A percentile compares a stretch with the other conserved stretches of the same genome.
Conservation (phyloP, 1,140 invertebrate species). For the Aphaenogaster rudis region DNA sequence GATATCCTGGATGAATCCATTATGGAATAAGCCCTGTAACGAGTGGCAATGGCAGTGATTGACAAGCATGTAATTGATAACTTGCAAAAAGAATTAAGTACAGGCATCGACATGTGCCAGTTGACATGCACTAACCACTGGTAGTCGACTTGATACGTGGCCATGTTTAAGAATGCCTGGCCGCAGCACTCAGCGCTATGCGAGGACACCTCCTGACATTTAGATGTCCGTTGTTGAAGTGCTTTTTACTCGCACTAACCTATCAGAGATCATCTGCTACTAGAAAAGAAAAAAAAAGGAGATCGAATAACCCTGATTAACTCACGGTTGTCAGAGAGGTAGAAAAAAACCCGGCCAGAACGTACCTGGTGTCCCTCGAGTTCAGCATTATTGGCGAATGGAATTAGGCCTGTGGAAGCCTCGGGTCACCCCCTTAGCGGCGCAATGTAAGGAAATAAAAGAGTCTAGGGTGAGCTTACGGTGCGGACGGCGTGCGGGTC, state of each 20-base stretch:
- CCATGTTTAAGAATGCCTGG: slow-evolving; percentile 85
- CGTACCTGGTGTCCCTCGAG: slow-evolving; percentile 78
- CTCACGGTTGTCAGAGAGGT: not conserved
- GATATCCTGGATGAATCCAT: slow-evolving; percentile 98
- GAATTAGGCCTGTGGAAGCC: slow-evolving; percentile 78
- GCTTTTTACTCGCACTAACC: slow-evolving; percentile 77
- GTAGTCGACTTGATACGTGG: slow-evolving; percentile 87
- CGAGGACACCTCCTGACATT: slow-evolving; percentile 83
- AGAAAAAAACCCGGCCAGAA: not conserved
- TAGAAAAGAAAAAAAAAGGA: slow-evolving; percentile 62
- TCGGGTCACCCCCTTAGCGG: slow-evolving; percentile 79
- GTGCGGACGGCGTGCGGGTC: not conserved
- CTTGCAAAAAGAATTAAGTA: not conserved
- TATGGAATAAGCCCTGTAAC: slow-evolving; percentile 95
- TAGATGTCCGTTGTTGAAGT: slow-evolving; percentile 80
- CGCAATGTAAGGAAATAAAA: not conserved
- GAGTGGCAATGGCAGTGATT: not conserved
- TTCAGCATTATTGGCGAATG: slow-evolving; percentile 79
- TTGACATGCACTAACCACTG: slow-evolving; percentile 83
- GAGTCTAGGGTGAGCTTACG: slow-evolving; percentile 17
- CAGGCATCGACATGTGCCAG: not conserved
- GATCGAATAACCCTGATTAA: not conserved
- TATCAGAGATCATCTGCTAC: slow-evolving; percentile 85
- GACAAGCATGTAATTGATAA: not conserved
- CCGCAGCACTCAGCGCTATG: slow-evolving; percentile 81